Conservation (phyloP, 2,113 vertebrate genomes). For the Cynoglossus semilaevis region DNA sequence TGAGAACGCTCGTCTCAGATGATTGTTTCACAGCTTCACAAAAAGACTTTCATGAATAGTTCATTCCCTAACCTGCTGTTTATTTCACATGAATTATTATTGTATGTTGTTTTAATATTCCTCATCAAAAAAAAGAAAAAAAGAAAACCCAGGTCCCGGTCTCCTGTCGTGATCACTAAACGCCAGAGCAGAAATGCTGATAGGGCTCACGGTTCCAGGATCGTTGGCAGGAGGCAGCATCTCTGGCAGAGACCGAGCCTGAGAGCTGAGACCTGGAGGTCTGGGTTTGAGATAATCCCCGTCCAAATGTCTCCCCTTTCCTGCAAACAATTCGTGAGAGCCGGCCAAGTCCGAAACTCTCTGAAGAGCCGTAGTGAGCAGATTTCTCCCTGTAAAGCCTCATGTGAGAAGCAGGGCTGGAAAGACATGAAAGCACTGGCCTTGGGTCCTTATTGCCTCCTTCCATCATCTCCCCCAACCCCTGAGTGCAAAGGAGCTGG, state of each 20-base stretch:
- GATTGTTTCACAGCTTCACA: too few species aligned
- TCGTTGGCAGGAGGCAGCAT: constrained; percentile 30
- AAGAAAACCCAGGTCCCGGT: too few species aligned
- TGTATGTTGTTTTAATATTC: too few species aligned
- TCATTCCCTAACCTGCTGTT: too few species aligned
- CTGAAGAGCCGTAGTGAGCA: constrained; percentile 47
- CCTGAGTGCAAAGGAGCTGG: too few species aligned
- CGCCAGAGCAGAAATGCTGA: background rate
- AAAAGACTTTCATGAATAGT: too few species aligned
- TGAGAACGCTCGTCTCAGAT: too few species aligned
- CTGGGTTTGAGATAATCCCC: constrained; percentile 52
- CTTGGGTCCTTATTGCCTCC: constrained; percentile 18
- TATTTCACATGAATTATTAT: too few species aligned
- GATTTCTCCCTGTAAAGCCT: constrained; percentile 48
- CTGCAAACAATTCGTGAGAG: constrained; percentile 53
- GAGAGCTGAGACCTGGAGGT: constrained; percentile 47
- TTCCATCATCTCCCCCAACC: background rate
- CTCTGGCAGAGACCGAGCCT: too few species aligned
- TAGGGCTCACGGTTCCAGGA: constrained; percentile 2
- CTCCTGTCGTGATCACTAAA: too few species aligned
- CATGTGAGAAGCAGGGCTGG: constrained; percentile 45
- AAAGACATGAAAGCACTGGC: constrained; percentile 65
- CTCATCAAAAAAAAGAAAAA: too few species aligned
- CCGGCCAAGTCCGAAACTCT: constrained; percentile 34
- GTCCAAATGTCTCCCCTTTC: constrained; percentile 64